A percentile compares a stretch with the other conserved stretches of the same genome.
Evolutionary conservation across 1,140 invertebrate species (phyloP).

Genomic region (Euura lappo): DNA sequence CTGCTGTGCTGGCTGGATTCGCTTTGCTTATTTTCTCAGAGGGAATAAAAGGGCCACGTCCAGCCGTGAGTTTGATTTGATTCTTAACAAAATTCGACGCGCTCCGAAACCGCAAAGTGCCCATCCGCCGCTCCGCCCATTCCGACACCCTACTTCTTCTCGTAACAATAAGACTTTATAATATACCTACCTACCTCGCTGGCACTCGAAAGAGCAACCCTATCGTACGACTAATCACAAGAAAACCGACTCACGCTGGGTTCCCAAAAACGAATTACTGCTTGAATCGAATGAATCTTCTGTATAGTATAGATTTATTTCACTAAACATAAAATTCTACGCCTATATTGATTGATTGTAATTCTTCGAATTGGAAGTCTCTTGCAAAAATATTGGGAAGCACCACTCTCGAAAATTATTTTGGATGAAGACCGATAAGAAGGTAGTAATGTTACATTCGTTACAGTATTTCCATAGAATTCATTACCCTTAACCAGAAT

Average conservation of each 20-base stretch:
- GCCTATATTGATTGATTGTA: too few species aligned
- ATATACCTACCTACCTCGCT: background rate
- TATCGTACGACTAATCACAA: background rate
- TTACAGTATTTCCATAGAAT: too few species aligned
- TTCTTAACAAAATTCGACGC: conserved; percentile 56
- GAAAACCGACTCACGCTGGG: background rate
- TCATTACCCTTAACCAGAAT: background rate
- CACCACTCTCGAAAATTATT: too few species aligned
- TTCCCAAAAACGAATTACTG: too few species aligned
- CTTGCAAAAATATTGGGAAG: too few species aligned
- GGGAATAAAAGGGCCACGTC: conserved; percentile 15
- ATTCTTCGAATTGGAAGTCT: too few species aligned
- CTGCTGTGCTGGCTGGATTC: background rate
- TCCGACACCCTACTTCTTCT: conserved; percentile 1
- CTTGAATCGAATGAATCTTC: too few species aligned
- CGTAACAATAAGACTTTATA: background rate
- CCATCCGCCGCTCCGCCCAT: conserved; percentile 3
- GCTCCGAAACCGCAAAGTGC: conserved; percentile 35
- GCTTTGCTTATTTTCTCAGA: background rate
- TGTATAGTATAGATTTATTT: too few species aligned
- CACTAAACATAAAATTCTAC: too few species aligned
- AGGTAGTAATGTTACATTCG: too few species aligned
- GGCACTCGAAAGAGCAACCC: background rate
- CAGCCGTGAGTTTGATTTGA: conserved; percentile 54
- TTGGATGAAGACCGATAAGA: too few species aligned